Conservation (phyloP, 2,113 vertebrate species). For the Rallus limicola region DNA sequence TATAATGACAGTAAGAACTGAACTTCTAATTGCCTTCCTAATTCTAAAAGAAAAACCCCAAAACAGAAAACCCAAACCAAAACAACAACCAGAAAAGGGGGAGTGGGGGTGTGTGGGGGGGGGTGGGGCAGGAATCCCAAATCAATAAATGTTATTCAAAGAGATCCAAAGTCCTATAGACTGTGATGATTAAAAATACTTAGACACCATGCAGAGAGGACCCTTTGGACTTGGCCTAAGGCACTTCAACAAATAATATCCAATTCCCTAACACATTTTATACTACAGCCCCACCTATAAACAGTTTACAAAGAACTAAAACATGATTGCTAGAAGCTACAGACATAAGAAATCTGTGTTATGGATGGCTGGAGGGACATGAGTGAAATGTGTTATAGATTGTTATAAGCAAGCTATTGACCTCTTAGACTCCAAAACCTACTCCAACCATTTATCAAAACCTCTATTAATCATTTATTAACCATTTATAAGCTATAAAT, state of each 20-base stretch:
- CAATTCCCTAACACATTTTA: not conserved
- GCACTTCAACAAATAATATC: not conserved
- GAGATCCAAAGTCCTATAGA: not conserved
- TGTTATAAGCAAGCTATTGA: conserved; percentile 35
- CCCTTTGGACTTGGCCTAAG: not conserved
- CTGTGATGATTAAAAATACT: not conserved
- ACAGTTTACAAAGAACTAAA: conserved; percentile 38
- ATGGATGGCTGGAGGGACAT: conserved; percentile 18
- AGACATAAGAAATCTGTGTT: conserved; percentile 43
- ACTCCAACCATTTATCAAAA: conserved; percentile 39
- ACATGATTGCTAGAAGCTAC: conserved; percentile 39
- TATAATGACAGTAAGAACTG: not conserved
- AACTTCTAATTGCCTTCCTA: not conserved
- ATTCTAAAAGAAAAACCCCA: not conserved
- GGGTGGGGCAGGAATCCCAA: not conserved
- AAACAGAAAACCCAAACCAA: no score
- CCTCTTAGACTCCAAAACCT: conserved; percentile 28
- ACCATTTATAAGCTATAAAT: conserved; percentile 45
- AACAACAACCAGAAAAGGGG: not conserved
- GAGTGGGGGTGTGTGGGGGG: no score
- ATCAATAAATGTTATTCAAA: not conserved
- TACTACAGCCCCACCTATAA: not conserved
- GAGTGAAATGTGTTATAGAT: conserved; percentile 33
- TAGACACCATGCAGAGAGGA: not conserved
- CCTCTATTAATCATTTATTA: conserved; percentile 57